Evolutionary conservation across 2,888 invertebrate species (phyloP), one percentile per base, ranked within the genome.

Genomic region (Chrysina gloriosa): DNA sequence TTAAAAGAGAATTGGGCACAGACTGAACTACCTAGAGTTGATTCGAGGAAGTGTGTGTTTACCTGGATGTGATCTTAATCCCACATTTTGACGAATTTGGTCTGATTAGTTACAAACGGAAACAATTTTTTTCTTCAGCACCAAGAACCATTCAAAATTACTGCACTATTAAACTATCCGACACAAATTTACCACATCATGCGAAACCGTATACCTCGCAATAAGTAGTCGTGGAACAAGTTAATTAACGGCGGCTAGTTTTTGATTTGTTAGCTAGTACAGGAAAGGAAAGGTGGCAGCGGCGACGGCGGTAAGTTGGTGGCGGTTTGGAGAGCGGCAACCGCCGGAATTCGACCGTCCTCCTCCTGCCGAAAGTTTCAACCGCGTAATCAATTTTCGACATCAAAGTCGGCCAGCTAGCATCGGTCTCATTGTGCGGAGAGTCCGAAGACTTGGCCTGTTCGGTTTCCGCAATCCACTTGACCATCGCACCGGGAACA

Each of bases 381-480:
- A 21, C 23, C 58, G 63, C 42, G 61, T 61, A 67, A 70, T 67
- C 50, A 56, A 31, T 64, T 48, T 64, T 36, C 34, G 36, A 48
- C 56, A 65, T 67, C 67, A 67, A 70, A 70, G 58, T 31, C 50
- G 23, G 16, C 36, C 29, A 54, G 54, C 42, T 39, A 29, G 27
- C 14, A 19, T 27, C 45, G 52, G 25, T 34, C 56, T 66, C 42
- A 63, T 69, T 65, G 65, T 67, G 47, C 47, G 21, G 7, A n/a
- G 25, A 50, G 45, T 19, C 19, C 36, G 23, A 48, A 34, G 54
- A 65, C 65, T n/a, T 16, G 50, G 58, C 23, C 48, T 67, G 61
- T 61, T 65, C 63, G 16, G 67, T 48, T 67, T 45, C n/a, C 61
- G 29, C 58, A 45, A 52, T 61, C 67, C 67, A 61, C 67, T 67